Evolutionary conservation across 1,140 invertebrate species (phyloP).

Genomic region (Heterodera carotae): DNA sequence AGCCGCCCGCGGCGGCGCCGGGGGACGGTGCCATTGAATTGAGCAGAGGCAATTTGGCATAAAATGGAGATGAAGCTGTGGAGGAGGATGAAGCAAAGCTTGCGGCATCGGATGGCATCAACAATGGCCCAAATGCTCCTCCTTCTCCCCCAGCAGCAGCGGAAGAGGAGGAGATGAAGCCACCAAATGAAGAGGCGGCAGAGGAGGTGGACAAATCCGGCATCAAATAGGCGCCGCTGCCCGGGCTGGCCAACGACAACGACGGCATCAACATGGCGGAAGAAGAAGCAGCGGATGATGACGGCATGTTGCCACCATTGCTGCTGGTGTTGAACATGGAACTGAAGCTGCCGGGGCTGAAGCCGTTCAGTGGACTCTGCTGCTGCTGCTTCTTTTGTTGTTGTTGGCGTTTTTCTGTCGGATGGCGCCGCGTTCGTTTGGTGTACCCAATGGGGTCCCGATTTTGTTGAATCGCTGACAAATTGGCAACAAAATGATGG

Average conservation of each 20-base stretch:
- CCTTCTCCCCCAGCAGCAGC: no score
- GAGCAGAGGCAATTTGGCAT: not conserved
- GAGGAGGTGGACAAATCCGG: not conserved
- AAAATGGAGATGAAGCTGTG: not conserved
- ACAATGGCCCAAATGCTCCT: no score
- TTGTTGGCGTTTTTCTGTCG: slow-evolving; percentile 26
- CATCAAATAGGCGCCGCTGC: not conserved
- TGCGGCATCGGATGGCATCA: no score
- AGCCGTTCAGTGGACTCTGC: not conserved
- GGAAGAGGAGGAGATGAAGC: not conserved
- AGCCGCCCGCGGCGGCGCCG: not conserved
- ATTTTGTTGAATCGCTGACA: slow-evolving; percentile 61
- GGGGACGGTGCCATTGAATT: not conserved
- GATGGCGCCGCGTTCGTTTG: slow-evolving; percentile 56
- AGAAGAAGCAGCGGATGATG: not conserved
- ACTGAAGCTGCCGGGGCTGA: no score
- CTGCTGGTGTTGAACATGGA: no score
- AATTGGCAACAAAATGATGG: not conserved
- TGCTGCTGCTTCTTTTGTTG: not conserved
- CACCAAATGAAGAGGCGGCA: no score
- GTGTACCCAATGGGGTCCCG: slow-evolving; percentile 63
- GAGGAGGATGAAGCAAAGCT: no score
- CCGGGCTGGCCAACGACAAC: not conserved
- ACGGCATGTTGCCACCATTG: no score
- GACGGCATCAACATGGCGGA: not conserved